Evolutionary conservation across 2,888 invertebrate species (phyloP), one percentile per base, ranked within the genome.

Genomic region (Gari tellinella): DNA sequence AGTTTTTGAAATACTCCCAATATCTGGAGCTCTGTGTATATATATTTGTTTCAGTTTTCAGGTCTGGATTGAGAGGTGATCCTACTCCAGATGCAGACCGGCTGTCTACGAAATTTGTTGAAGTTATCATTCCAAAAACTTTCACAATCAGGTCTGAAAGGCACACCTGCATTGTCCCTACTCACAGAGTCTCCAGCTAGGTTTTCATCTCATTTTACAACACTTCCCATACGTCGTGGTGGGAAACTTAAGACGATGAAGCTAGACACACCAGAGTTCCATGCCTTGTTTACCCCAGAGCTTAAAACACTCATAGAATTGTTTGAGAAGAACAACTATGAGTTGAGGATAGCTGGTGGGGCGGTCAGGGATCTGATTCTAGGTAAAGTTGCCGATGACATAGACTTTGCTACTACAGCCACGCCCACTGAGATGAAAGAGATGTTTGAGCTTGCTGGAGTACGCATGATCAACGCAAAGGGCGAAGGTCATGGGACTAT

Each of bases 321-420:
- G 12, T 99, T 99, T 90, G 94, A 95, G 67, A 95, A 95, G 88
- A 77, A 91, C 79, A 72, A 88, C n/a, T 91, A 88, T 94, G 97
- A 99, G 92, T 93, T 99, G 67, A 94, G 99, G 83, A 95, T 99
- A 70, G 99, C 99, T 45, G 99, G 99, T 51, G 99, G 99, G 5
- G 98, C 99, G 19, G 99, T 99, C 0, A 94, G 96, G 93, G 94
- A 94, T 81, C 82, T 93, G 43, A 87, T 93, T 86, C 86, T 86
- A 75, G 88, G 85, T 17, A 91, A 84, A 41, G 38, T 64, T 8
- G 91, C 90, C 3, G 80, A 95, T 89, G 99, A 99, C 92, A 93
- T 99, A 56, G 99, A 99, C 93, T 98, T 99, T 93, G 99, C 99
- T 0, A 98, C 99, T 7, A 96, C 96, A 17, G 99, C 99, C 10